Conservation (phyloP, 2,113 vertebrate species). For the Porphyrio hochstetteri region DNA sequence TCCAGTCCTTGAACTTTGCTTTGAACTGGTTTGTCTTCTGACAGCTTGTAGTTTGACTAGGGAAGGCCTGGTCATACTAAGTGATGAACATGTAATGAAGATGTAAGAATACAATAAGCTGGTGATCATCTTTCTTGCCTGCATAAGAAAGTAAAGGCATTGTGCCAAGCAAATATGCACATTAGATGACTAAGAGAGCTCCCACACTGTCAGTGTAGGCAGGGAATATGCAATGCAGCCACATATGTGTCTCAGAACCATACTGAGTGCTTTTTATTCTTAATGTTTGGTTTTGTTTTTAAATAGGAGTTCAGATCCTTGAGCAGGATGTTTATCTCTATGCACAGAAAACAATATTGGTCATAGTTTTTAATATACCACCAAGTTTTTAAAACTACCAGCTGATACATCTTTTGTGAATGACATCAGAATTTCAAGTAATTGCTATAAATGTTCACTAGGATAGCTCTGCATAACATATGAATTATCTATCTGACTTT, state of each 20-base stretch:
- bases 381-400: neutral
- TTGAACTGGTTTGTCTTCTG: neutral
- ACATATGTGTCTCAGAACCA: slow-evolving; percentile 51
- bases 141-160: slow-evolving; percentile 4
- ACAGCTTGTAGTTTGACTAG: neutral
- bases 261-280: slow-evolving; percentile 48
- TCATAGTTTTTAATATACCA: slow-evolving; percentile 12
- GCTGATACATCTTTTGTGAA: neutral
- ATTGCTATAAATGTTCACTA: neutral
- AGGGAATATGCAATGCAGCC: slow-evolving; percentile 64
- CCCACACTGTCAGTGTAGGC: slow-evolving; percentile 70
- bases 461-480: neutral
- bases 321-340: slow-evolving; percentile 66
- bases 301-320: slow-evolving; percentile 48
- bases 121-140: slow-evolving; percentile 8
- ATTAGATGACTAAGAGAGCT: slow-evolving; percentile 72
- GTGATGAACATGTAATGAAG: neutral
- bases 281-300: slow-evolving; percentile 67
- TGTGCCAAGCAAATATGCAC: slow-evolving; percentile 64
- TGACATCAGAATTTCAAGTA: slow-evolving; percentile 40
- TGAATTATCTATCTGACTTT: neutral
- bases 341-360: slow-evolving; percentile 59
- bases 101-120: slow-evolving; percentile 8
- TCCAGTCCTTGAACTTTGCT: neutral
- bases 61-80: neutral